A percentile compares a stretch with the other conserved stretches of the same genome.
Evolutionary conservation across 1,140 invertebrate genomes (phyloP).

Genomic region (Mercenaria mercenaria): DNA sequence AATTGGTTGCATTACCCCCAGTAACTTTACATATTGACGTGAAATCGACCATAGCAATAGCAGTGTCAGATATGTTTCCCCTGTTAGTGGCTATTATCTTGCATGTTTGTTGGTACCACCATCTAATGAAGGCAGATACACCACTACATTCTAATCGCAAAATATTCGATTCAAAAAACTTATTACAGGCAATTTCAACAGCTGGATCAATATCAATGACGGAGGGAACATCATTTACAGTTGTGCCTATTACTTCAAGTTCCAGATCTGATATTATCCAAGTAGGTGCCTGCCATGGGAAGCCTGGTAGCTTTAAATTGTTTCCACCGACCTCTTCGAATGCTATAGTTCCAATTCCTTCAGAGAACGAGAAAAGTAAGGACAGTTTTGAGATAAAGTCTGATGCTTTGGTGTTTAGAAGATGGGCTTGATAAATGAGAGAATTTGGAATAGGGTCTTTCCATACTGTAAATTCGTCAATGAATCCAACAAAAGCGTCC

Average conservation of each 20-base stretch:
- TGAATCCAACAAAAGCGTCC: constrained; percentile 63
- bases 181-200: constrained; percentile 45
- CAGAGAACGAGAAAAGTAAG: constrained; percentile 69
- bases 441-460: constrained; percentile 64
- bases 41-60: constrained; percentile 67
- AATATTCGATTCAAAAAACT: constrained; percentile 54
- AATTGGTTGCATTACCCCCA: constrained; percentile 2
- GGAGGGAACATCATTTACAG: neutral
- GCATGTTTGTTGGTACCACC: constrained; percentile 61
- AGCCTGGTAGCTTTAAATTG: constrained; percentile 65
- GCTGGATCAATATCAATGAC: neutral
- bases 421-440: constrained; percentile 71
- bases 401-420: constrained; percentile 66
- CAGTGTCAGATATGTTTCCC: constrained; percentile 45
- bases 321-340: constrained; percentile 66
- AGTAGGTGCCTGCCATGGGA: constrained; percentile 71
- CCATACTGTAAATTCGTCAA: constrained; percentile 75
- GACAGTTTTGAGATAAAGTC: constrained; percentile 63
- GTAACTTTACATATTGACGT: constrained; percentile 53
- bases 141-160: constrained; percentile 53
- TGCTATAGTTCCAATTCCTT: constrained; percentile 70
- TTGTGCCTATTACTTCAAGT: constrained; percentile 23
- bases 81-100: constrained; percentile 18
- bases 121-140: constrained; percentile 15
- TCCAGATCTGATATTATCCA: constrained; percentile 72